Evolutionary conservation across 1,140 invertebrate species (phyloP), one percentile per base, ranked within the genome.

Genomic region (Drosophila biarmipes): DNA sequence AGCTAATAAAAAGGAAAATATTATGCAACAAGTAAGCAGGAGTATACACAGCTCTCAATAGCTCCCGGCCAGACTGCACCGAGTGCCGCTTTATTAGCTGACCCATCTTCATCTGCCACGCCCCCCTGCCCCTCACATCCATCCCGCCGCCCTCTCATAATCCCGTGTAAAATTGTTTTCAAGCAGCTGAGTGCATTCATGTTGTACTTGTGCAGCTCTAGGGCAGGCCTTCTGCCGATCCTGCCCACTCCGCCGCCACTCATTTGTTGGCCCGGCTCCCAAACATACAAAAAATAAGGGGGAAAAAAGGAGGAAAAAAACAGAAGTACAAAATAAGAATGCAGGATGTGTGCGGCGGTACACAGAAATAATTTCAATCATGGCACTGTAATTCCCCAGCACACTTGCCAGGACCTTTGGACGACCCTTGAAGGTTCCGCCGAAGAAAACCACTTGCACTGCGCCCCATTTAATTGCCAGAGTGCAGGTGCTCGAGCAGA

Each of bases 341-440:
- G 58, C 58, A 63, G 63, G 27, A 51, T 57, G 55, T 85, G 66
- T 80, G 73, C 57, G 12, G 24, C 66, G 63, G 53, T 62, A 73
- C 64, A 89, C 10, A 66, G 62, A 87, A 87, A 87, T 87, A 89
- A 84, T 87, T 87, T 87, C 82, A 87, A 89, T 87, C 82, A 89
- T 89, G 72, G 75, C 71, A 61, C 75, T 63, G 73, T 57, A 81
- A 87, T 78, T 73, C 64, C 56, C 55, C 35, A 38, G 68, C 56
- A 74, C 57, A 82, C 74, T 75, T 62, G 15, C 52, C 52, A 17
- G 53, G 52, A 67, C 61, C 75, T 59, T 53, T 35, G 46, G 46
- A 27, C 38, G 46, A 27, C 38, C 29, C 61, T 66, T 53, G 43
- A 68, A 37, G 61, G 51, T 62, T 31, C 17, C 31, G n/a, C 63